phyloP scores from a whole-genome alignment of 2,888 invertebrate genomes.

The Neoscelio sp. region DNA sequence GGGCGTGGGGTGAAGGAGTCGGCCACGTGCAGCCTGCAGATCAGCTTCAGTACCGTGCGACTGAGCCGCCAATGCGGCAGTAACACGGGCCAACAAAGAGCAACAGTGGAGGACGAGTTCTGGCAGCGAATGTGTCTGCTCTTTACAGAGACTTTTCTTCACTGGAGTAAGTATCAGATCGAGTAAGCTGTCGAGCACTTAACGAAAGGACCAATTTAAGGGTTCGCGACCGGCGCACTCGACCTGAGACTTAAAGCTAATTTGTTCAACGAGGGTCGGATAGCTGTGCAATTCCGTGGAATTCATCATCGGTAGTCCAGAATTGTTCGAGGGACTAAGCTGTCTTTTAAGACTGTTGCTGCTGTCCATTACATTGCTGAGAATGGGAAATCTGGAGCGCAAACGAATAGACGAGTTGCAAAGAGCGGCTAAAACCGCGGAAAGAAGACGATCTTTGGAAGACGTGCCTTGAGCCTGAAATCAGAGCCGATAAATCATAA shows the following conservation, averaged over 20 bases:
- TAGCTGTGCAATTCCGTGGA: conserved; percentile 89
- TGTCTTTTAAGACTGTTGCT: conserved; percentile 84
- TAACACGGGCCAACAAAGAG: conserved; percentile 91
- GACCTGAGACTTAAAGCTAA: conserved; percentile 88
- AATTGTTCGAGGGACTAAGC: conserved; percentile 88
- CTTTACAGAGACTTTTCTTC: conserved; percentile 84
- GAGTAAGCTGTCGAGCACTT: conserved; percentile 92
- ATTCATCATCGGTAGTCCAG: conserved; percentile 87
- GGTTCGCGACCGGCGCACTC: conserved; percentile 79
- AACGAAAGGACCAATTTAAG: conserved; percentile 88
- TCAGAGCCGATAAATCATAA: no score
- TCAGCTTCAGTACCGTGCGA: conserved; percentile 92
- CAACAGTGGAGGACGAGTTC: conserved; percentile 88
- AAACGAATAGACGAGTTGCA: conserved; percentile 91
- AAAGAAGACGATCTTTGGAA: conserved; percentile 87
- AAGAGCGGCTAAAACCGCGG: conserved; percentile 93
- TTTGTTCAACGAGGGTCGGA: conserved; percentile 91
- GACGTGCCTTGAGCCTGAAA: conserved; percentile 82
- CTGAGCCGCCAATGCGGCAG: conserved; percentile 94
- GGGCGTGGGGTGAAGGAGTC: conserved; percentile 83
- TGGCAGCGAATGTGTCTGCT: conserved; percentile 85
- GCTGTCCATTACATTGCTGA: conserved; percentile 84
- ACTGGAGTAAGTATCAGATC: conserved; percentile 93
- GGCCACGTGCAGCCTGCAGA: conserved; percentile 88
- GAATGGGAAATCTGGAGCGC: conserved; percentile 90